Evolutionary conservation across 2,113 vertebrate genomes (phyloP), one percentile per base, ranked within the genome.

Genomic region (Anoplopoma fimbria): DNA sequence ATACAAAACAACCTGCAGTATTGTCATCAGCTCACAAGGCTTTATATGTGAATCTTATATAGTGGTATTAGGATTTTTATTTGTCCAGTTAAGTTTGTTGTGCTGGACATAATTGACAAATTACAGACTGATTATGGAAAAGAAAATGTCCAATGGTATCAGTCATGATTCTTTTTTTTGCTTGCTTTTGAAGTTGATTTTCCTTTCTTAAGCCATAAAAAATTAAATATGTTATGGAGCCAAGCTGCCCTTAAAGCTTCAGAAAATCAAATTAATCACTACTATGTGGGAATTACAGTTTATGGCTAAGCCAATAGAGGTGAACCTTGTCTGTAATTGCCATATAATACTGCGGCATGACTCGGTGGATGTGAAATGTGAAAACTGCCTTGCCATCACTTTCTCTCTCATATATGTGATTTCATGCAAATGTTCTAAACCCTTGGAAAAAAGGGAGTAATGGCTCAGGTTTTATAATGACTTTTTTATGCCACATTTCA

Each of bases 321-420:
- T 92, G 92, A 92, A 88, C 88, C 87, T 79, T 82, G 70, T 89
- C 93, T 93, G 83, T 93, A 93, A 94, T 93, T 93, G 88, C 85
- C 81, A 83, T 83, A 90, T 91, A 84, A 93, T 93, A 87, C 85
- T 84, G 90, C 88, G 90, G 91, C 88, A 90, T 91, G 92, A 89
- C 89, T 87, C 60, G 77, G 87, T 91, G 82, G 83, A 89, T 92
- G 83, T 88, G 87, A 87, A 87, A 91, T 89, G 87, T 90, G 79
- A 93, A 94, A 93, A 94, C 68, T 91, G 94, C 93, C 63, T 64
- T 57, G 87, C 91, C 91, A 91, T 93, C 91, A 89, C 87, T 94
- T 93, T 92, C 83, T 64, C 68, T 78, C 70, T 86, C 84, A 86
- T 81, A 86, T 88, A 88, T 93, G 89, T 82, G 83, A 93, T 93